Evolutionary conservation across 30 jellyfish, hydroid and myxozoan species (phyloP).

Genomic region (Aurelia sp.): DNA sequence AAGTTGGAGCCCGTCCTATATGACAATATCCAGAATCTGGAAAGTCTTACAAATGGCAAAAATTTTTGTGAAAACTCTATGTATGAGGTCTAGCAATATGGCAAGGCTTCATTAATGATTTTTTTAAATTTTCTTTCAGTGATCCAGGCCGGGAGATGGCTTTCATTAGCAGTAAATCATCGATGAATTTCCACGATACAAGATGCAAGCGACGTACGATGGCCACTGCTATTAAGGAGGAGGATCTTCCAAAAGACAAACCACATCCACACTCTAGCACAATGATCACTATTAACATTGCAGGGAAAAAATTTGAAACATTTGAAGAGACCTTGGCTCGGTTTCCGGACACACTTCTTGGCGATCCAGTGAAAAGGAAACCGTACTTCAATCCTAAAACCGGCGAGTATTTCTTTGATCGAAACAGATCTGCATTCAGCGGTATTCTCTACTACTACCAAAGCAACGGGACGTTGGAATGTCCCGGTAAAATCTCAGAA

Average conservation of each 20-base stretch:
- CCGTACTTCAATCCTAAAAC: slow-evolving; percentile 76
- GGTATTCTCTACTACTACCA: slow-evolving; percentile 92
- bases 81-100: too few relatives aligned
- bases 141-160: slow-evolving; percentile 34
- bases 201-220: slow-evolving; percentile 29
- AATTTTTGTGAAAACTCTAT: background rate
- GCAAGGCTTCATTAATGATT: too few relatives aligned
- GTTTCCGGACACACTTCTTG: slow-evolving; percentile 91
- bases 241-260: background rate
- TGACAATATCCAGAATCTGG: too few relatives aligned
- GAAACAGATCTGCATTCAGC: slow-evolving; percentile 90
- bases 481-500: slow-evolving; percentile 93
- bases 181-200: slow-evolving; percentile 27
- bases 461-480: slow-evolving; percentile 83
- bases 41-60: too few relatives aligned
- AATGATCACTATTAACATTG: slow-evolving; percentile 62
- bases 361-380: slow-evolving; percentile 85
- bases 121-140: background rate
- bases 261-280: slow-evolving; percentile 25
- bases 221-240: slow-evolving; percentile 30
- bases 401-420: slow-evolving; percentile 92
- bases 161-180: slow-evolving; percentile 33
- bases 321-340: slow-evolving; percentile 86
- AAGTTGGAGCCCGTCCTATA: too few relatives aligned
- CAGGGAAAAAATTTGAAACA: slow-evolving; percentile 90